These are phyloP conservation scores for Oophaga pumilio DNA, from an alignment of 2,113 vertebrate species.

Conservation along the genomic window DNA sequence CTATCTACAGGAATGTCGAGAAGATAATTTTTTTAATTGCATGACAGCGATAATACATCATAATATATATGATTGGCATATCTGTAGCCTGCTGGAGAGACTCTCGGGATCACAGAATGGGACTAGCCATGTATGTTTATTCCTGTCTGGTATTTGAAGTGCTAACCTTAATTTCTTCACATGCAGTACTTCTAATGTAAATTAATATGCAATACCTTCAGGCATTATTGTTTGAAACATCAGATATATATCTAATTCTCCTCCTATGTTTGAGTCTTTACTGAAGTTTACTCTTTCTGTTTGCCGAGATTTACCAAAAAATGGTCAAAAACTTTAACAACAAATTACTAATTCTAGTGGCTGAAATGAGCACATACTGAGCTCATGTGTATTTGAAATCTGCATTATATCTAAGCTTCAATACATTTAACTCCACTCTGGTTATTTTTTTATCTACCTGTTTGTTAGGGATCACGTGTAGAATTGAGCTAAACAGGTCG, in stretches of 20 bases:
- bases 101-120: background rate
- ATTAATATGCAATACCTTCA: background rate
- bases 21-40: constrained; percentile 22
- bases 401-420: background rate
- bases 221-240: background rate
- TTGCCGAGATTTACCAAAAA: background rate
- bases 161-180: background rate
- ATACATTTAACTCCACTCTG: background rate
- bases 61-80: background rate
- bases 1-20: constrained; percentile 13
- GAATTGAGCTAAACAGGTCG: too few species aligned
- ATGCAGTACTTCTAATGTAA: background rate
- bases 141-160: background rate
- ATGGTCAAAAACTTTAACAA: background rate
- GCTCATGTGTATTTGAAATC: background rate
- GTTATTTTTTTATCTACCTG: too few species aligned
- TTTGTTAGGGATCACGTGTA: too few species aligned
- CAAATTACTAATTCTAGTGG: background rate
- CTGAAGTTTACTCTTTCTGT: background rate
- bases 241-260: background rate
- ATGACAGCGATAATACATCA: constrained; percentile 26
- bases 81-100: background rate
- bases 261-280: background rate
- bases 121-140: constrained; percentile 1
- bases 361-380: background rate